Conservation (phyloP, 2,113 vertebrate species). For the Bettongia penicillata region DNA sequence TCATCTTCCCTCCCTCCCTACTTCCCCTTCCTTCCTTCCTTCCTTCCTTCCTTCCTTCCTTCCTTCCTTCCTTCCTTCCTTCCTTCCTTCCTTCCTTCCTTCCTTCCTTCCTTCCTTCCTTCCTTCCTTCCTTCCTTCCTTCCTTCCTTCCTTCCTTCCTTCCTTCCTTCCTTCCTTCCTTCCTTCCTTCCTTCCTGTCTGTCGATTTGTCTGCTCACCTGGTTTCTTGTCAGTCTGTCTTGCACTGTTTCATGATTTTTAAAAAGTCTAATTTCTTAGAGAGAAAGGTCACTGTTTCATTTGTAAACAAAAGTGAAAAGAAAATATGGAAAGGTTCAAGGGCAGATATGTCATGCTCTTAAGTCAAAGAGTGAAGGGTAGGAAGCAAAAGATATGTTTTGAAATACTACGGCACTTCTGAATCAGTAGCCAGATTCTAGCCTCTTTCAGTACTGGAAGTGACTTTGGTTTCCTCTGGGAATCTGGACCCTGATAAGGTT, state of each 20-base stretch:
- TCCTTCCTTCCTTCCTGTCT: background rate
- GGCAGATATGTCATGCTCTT: slow-evolving; percentile 28
- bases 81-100: too few species aligned
- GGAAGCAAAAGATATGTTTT: background rate
- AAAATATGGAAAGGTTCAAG: slow-evolving; percentile 26
- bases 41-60: too few species aligned
- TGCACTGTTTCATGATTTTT: background rate
- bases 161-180: too few species aligned
- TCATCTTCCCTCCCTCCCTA: background rate
- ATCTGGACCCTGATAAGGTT: background rate
- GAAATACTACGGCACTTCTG: slow-evolving; percentile 28
- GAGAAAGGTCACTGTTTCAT: background rate
- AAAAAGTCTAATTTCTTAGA: slow-evolving; percentile 46
- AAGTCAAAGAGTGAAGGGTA: slow-evolving; percentile 20
- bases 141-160: too few species aligned
- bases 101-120: too few species aligned
- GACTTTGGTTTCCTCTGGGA: background rate
- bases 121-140: too few species aligned
- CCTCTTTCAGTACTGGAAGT: slow-evolving; percentile 4
- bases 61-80: background rate
- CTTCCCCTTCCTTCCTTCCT: too few species aligned
- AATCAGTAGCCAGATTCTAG: background rate
- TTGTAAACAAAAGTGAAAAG: slow-evolving; percentile 50
- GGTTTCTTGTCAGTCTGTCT: background rate
- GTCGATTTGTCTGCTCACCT: background rate